Percentiles rank a stretch among this genome's conserved stretches.
Conservation (phyloP, 2,797 vertebrate species). For the Chelon auratus region DNA sequence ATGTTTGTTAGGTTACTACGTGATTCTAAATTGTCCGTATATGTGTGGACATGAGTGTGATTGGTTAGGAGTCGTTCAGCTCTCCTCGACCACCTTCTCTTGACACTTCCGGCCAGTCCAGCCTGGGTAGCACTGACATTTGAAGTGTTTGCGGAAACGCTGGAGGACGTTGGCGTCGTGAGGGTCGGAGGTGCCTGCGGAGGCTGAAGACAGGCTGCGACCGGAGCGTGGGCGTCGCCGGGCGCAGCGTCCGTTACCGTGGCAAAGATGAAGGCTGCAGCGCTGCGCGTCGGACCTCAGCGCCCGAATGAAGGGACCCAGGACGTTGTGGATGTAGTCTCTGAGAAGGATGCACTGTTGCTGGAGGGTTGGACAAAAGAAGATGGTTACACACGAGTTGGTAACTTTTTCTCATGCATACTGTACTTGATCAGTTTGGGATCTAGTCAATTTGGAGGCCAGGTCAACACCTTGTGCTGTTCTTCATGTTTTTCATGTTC, state of each 20-base stretch:
- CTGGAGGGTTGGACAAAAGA: constrained; percentile 79
- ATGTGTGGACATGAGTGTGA: too few species aligned
- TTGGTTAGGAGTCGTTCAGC: not conserved
- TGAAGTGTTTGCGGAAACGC: constrained; percentile 73
- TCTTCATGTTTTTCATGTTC: too few species aligned
- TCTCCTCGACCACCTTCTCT: not conserved
- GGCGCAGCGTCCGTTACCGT: constrained; percentile 85
- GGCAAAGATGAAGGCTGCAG: constrained; percentile 85
- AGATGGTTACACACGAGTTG: not conserved
- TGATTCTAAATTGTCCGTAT: too few species aligned
- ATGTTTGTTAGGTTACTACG: too few species aligned
- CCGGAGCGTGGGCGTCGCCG: constrained; percentile 67
- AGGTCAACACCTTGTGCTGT: too few species aligned
- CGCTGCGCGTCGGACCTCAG: constrained; percentile 78
- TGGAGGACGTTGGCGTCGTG: constrained; percentile 7
- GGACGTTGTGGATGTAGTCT: constrained; percentile 80
- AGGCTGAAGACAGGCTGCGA: constrained; percentile 63
- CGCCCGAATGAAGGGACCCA: constrained; percentile 86
- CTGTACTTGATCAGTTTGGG: too few species aligned
- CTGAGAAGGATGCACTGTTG: constrained; percentile 85
- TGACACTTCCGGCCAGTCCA: constrained; percentile 86
- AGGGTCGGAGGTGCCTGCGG: constrained; percentile 29
- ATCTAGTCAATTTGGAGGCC: too few species aligned
- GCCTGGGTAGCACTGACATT: constrained; percentile 86
- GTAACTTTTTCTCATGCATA: not conserved